A percentile compares a stretch with the other conserved stretches of the same genome.
Conservation (phyloP, 2,888 invertebrate species). For the Patella pellucida region DNA sequence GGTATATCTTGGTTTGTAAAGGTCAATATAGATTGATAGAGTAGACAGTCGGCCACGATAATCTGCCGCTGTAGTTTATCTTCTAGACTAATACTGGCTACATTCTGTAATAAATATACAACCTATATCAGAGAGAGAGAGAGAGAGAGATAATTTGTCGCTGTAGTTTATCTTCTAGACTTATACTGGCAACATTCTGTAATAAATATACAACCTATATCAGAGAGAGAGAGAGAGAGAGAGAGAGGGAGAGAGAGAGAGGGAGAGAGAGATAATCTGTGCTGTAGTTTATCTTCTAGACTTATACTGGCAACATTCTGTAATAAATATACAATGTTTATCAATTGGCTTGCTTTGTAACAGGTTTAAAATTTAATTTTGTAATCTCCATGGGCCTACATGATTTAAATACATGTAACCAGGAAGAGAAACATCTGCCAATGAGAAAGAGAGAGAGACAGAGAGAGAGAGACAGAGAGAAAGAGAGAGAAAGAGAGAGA, state of each 20-base stretch:
- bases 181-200: conserved; percentile 37
- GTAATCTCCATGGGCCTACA: too few species aligned
- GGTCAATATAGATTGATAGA: conserved; percentile 78
- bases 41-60: conserved; percentile 78
- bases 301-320: conserved; percentile 41
- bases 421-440: too few species aligned
- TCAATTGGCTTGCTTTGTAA: too few species aligned
- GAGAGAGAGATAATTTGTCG: conserved; percentile 75
- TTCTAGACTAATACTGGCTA: conserved; percentile 63
- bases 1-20: conserved; percentile 79
- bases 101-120: conserved; percentile 24
- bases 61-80: conserved; percentile 78
- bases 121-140: not conserved
- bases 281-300: conserved; percentile 75
- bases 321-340: not conserved
- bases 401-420: too few species aligned
- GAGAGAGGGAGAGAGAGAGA: not conserved
- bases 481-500: too few species aligned
- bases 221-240: too few species aligned
- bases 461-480: too few species aligned
- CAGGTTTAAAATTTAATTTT: not conserved
- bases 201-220: not conserved
- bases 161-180: conserved; percentile 75
- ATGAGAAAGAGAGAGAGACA: too few species aligned
- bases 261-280: conserved; percentile 74